A percentile compares a stretch with the other conserved stretches of the same genome.
Evolutionary conservation across 2,888 invertebrate genomes (phyloP).

Genomic region (Phania funesta): DNA sequence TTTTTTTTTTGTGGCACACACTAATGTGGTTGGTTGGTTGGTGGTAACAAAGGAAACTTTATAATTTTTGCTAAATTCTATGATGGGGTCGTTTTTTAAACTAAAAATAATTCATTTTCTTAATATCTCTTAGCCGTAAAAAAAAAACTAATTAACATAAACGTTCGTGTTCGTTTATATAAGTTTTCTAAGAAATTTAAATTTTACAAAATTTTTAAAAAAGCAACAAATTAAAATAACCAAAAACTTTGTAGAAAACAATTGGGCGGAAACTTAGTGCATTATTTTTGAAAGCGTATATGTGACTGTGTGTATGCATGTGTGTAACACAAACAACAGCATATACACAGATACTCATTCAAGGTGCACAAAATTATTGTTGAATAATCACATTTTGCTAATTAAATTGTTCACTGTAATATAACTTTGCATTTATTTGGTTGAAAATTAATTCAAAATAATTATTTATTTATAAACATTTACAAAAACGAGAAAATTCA

Average conservation of each 20-base stretch:
- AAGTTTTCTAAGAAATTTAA: no score
- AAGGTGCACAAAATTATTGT: neutral
- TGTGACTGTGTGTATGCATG: no score
- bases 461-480: constrained; percentile 41
- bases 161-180: no score
- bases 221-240: no score
- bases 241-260: no score
- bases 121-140: neutral
- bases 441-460: constrained; percentile 13
- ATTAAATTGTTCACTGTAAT: constrained; percentile 33
- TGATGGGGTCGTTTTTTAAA: constrained; percentile 15
- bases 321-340: constrained; percentile 2
- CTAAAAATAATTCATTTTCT: neutral
- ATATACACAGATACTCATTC: neutral
- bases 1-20: neutral
- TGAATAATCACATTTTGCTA: constrained; percentile 5
- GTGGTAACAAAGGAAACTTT: neutral
- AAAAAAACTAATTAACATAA: no score
- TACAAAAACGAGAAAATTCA: neutral
- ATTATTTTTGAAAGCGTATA: no score
- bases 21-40: neutral
- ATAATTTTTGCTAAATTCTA: neutral
- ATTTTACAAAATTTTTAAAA: no score
- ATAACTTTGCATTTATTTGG: constrained; percentile 13
- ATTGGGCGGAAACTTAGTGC: no score